Evolutionary conservation across 2,113 vertebrate genomes (phyloP).

Genomic region (Cyanoramphus novaezelandiae): DNA sequence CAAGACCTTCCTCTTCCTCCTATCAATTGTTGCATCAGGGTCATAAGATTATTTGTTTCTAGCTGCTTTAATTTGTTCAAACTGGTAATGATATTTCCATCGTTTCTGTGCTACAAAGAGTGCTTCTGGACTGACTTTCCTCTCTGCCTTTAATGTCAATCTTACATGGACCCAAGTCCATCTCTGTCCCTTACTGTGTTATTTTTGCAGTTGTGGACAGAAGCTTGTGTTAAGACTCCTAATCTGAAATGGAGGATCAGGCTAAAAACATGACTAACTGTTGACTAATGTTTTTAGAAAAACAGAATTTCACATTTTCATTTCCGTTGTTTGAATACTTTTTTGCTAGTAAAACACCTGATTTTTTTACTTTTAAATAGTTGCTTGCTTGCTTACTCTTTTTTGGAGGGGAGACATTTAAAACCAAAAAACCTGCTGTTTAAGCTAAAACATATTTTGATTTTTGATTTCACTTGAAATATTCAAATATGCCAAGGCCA

Average conservation of each 20-base stretch:
- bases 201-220: not conserved
- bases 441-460: not conserved
- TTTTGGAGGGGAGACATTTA: fast-evolving
- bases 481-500: not conserved
- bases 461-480: not conserved
- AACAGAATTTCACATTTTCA: not conserved
- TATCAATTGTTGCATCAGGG: not conserved
- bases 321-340: not conserved
- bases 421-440: not conserved
- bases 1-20: not conserved
- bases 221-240: not conserved
- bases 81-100: not conserved
- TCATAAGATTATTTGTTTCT: not conserved
- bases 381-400: not conserved
- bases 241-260: not conserved
- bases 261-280: not conserved
- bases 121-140: not conserved
- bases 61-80: not conserved
- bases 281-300: not conserved
- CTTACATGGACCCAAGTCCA: fast-evolving
- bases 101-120: not conserved
- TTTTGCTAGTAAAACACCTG: fast-evolving
- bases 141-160: not conserved
- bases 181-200: not conserved
- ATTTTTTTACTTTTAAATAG: not conserved